phyloP scores from a whole-genome alignment of 2,113 vertebrate genomes.

The Odocoileus hemionus region DNA sequence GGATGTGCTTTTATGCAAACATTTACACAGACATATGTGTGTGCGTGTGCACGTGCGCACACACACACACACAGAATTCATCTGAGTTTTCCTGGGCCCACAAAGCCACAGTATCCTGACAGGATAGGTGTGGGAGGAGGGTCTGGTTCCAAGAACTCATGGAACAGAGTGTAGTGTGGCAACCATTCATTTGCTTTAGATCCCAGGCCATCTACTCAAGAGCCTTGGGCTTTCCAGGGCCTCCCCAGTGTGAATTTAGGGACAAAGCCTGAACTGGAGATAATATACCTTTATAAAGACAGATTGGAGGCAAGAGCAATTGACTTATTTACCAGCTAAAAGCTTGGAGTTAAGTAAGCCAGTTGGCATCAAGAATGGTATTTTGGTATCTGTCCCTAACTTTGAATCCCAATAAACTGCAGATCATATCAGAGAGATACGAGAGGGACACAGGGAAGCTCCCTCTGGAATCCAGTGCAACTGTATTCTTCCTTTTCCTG shows the following conservation, averaged over 20 bases:
- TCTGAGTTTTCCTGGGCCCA: background rate
- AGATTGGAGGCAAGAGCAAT: background rate
- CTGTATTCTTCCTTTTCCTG: background rate
- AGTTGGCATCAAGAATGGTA: background rate
- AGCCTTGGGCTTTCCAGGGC: background rate
- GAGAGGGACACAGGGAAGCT: background rate
- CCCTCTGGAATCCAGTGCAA: background rate
- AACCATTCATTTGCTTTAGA: background rate
- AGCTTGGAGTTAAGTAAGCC: background rate
- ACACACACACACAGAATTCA: background rate
- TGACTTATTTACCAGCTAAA: background rate
- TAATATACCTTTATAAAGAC: background rate
- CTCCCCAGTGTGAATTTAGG: background rate
- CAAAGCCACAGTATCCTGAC: background rate
- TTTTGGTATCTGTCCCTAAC: background rate
- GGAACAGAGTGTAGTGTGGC: background rate
- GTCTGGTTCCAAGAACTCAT: background rate
- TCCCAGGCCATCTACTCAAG: background rate
- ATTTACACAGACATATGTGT: background rate
- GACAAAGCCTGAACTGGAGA: background rate
- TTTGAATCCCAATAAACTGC: background rate
- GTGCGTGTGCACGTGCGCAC: fast-evolving
- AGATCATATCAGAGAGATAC: background rate
- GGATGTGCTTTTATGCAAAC: background rate
- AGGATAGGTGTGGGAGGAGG: background rate